phyloP scores from a whole-genome alignment of 2,888 invertebrate genomes.

The Rambutsinella grinnellia region DNA sequence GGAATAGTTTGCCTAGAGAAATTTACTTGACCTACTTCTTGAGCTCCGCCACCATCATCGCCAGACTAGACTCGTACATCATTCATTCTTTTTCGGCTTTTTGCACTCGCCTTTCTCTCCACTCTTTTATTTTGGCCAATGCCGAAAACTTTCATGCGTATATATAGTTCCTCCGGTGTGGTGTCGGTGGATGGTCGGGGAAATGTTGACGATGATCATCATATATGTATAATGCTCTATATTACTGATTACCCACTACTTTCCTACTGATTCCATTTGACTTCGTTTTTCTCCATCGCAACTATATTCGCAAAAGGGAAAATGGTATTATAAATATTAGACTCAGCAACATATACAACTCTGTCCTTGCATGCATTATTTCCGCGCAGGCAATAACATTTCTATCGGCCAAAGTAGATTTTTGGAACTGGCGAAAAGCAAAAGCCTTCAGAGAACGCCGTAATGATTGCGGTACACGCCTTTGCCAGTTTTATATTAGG shows the following conservation, averaged over 20 bases:
- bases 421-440: too few species aligned
- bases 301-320: too few species aligned
- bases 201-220: neutral
- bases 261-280: neutral
- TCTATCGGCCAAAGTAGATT: too few species aligned
- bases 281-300: neutral
- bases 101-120: neutral
- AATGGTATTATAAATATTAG: neutral
- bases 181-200: neutral
- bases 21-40: constrained; percentile 46
- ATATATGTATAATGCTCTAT: neutral
- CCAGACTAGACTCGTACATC: constrained; percentile 15
- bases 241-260: neutral
- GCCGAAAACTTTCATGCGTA: neutral
- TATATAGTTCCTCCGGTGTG: neutral
- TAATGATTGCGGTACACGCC: too few species aligned
- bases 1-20: neutral
- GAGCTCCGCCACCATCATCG: neutral
- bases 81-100: constrained; percentile 1
- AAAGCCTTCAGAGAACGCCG: too few species aligned
- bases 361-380: neutral
- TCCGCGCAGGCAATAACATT: neutral
- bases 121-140: neutral
- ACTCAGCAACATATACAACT: neutral
- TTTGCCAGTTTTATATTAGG: neutral